Base-by-base conservation (phyloP, 2,888 invertebrate species). In the Drosophila conformis region DNA sequence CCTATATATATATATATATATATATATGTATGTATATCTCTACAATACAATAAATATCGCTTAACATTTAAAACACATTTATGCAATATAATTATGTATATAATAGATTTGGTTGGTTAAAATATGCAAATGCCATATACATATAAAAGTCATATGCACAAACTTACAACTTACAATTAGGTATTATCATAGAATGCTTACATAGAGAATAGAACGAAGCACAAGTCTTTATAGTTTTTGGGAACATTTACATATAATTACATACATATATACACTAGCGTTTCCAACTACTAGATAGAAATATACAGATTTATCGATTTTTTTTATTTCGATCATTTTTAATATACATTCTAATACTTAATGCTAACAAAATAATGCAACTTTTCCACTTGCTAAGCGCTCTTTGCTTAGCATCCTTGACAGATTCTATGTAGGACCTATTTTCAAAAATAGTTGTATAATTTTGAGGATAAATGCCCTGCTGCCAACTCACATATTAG, bases 201-300 rank as follows among this genome's bases (percentile, higher is more conserved):
- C 74, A 87, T 85, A 76, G 73, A 87, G 73, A 72, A 82, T 74
- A 87, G 85, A 87, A 85, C 83, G 83, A 85, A 87, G 87, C 87
- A 89, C 80, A 87, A 87, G 89, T 87, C 89, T 87, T 87, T 89
- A 87, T 82, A 87, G 86, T 87, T 89, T 64, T 80, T 74, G 84
- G 74, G 82, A 85, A 87, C 87, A 83, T 87, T 78, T 80, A 81
- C 80, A 82, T 73, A 68, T 62, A 63, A 51, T 64, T 87, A 81
- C 78, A 85, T 83, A 85, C 78, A 85, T 83, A 85, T 71, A 76
- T 74, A 83, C 64, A 78, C 31, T 74, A 67, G 60, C 53, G 35
- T 38, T 60, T 46, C 35, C 56, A 48, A 64, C 49, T 51, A 64
- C 46, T 58, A 64, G 58, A 73, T 65, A 64, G 52, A 75, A 76